Evolutionary conservation across 2,797 vertebrate genomes (phyloP).

Genomic region (Chrosomus eos): DNA sequence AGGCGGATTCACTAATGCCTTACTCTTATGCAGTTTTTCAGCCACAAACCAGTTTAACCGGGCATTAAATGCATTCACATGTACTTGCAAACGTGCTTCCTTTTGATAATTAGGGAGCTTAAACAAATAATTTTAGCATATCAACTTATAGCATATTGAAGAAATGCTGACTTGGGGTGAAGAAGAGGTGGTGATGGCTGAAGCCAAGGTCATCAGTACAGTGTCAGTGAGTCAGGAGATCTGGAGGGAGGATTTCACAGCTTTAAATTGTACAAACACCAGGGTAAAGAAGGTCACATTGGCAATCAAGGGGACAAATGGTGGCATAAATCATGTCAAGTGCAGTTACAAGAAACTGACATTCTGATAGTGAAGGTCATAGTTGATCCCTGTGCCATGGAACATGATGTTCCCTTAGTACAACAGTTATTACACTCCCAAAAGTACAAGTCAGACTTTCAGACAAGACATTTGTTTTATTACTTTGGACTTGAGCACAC

Average conservation of each 20-base stretch:
- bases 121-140: neutral
- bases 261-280: constrained; percentile 34
- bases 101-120: neutral
- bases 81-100: neutral
- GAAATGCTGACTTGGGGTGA: neutral
- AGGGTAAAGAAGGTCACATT: constrained; percentile 43
- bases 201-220: constrained; percentile 30
- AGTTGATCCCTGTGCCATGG: constrained; percentile 5
- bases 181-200: neutral
- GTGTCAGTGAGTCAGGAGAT: constrained; percentile 29
- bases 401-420: neutral
- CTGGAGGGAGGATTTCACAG: constrained; percentile 20
- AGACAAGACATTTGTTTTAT: neutral
- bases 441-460: neutral
- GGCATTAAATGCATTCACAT: neutral
- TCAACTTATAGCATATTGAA: neutral
- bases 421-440: neutral
- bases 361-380: constrained; percentile 39
- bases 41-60: neutral
- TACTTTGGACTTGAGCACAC: neutral
- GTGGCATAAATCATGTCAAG: constrained; percentile 48
- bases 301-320: constrained; percentile 45
- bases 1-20: neutral
- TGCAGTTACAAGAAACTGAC: constrained; percentile 25
- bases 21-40: neutral